Evolutionary conservation across 2,113 vertebrate genomes (phyloP).

Genomic region (Trochalopteron elliotii): DNA sequence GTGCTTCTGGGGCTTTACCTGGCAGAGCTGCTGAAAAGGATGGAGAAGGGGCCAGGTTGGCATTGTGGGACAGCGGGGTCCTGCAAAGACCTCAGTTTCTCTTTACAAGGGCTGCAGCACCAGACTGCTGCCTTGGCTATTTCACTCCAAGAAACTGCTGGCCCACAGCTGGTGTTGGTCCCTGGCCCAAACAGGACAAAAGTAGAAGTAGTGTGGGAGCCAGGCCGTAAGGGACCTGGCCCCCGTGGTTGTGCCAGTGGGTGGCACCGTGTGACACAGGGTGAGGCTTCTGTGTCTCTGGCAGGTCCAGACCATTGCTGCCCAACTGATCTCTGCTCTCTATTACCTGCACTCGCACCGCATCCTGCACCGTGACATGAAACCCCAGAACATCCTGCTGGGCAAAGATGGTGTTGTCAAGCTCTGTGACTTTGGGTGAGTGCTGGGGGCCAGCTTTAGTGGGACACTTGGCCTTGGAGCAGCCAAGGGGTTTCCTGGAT

Average conservation of each 20-base stretch:
- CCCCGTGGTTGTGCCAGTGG: not conserved
- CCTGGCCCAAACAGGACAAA: not conserved
- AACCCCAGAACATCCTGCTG: slow-evolving; percentile 95
- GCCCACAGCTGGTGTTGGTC: not conserved
- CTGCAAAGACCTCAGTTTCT: not conserved
- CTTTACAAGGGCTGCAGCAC: not conserved
- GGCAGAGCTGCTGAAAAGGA: not conserved
- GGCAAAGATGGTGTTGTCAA: slow-evolving; percentile 91
- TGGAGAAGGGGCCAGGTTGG: not conserved
- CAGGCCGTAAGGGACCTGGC: not conserved
- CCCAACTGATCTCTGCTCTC: slow-evolving; percentile 93
- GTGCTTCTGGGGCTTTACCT: not conserved
- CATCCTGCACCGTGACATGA: slow-evolving; percentile 97
- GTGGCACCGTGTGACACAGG: not conserved
- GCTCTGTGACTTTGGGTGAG: slow-evolving; percentile 96
- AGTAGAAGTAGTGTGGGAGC: not conserved
- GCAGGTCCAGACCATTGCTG: slow-evolving; percentile 88
- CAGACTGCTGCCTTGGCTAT: not conserved
- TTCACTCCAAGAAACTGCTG: not conserved
- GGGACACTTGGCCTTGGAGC: slow-evolving; percentile 74
- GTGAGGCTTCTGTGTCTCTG: not conserved
- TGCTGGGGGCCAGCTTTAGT: not conserved
- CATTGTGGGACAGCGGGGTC: not conserved
- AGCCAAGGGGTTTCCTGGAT: not conserved
- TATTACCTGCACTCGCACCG: slow-evolving; percentile 97